phyloP scores from a whole-genome alignment of 2,888 invertebrate species.

The Mimachlamys varia region DNA sequence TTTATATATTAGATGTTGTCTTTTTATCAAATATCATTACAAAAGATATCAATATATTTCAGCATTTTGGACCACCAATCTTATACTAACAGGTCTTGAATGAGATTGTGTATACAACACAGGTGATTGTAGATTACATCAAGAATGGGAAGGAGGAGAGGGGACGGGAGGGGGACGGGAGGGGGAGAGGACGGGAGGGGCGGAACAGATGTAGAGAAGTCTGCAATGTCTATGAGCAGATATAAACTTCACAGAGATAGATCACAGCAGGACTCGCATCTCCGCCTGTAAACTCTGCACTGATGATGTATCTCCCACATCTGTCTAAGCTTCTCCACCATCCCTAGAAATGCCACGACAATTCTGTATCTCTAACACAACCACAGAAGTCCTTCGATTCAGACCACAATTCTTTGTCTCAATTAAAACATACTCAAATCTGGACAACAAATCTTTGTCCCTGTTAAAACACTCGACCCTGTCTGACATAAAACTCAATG shows the following conservation, averaged over 20 bases:
- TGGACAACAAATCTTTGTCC: no score
- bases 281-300: neutral
- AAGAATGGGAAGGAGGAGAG: no score
- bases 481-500: no score
- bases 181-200: no score
- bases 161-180: no score
- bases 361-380: neutral
- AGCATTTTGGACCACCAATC: no score
- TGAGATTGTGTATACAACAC: neutral
- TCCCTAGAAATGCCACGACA: neutral
- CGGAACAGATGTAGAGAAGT: neutral
- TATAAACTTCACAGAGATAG: neutral
- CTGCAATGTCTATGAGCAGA: neutral
- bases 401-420: neutral
- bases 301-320: neutral
- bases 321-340: neutral
- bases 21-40: no score
- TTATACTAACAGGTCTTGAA: neutral
- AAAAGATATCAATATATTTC: no score
- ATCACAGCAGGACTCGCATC: neutral
- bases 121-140: neutral
- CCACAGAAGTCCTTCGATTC: no score
- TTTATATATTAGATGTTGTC: no score
- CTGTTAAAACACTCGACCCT: no score
- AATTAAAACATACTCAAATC: no score